phyloP scores from a whole-genome alignment of 2,888 invertebrate species.

The Bellardia bayeri region DNA sequence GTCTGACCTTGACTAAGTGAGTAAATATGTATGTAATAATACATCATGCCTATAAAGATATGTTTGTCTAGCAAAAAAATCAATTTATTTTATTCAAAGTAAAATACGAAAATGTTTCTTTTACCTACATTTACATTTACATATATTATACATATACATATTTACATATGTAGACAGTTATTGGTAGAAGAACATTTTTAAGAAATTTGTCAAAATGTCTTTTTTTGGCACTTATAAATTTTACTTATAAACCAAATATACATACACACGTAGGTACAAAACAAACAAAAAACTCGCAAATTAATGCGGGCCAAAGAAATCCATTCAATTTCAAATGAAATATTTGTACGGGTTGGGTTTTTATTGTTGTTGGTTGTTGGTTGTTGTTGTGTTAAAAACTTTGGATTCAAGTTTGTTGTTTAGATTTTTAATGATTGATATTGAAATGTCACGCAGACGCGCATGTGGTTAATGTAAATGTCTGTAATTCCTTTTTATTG shows the following conservation, averaged over 20 bases:
- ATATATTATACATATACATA: no score
- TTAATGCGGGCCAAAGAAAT: constrained; percentile 11
- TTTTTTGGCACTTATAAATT: constrained; percentile 69
- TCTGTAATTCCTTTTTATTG: constrained; percentile 37
- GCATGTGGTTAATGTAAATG: constrained; percentile 80
- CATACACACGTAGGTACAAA: no score
- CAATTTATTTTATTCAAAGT: not conserved
- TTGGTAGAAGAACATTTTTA: constrained; percentile 48
- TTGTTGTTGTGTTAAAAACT: not conserved
- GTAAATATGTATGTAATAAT: not conserved
- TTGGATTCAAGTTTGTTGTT: constrained; percentile 9
- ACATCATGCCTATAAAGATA: not conserved
- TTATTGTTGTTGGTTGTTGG: constrained; percentile 23
- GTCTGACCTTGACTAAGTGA: constrained; percentile 26
- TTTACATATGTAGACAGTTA: not conserved
- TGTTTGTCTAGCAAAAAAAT: not conserved
- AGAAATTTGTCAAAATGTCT: constrained; percentile 82
- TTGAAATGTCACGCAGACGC: constrained; percentile 82
- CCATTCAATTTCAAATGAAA: constrained; percentile 20
- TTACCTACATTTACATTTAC: not conserved
- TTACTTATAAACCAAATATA: constrained; percentile 7
- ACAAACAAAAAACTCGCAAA: not conserved
- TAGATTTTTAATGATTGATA: constrained; percentile 79
- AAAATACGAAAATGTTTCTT: not conserved
- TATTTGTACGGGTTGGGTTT: constrained; percentile 48